Conservation (phyloP, 2,888 invertebrate species). For the Cremastinae sp. region DNA sequence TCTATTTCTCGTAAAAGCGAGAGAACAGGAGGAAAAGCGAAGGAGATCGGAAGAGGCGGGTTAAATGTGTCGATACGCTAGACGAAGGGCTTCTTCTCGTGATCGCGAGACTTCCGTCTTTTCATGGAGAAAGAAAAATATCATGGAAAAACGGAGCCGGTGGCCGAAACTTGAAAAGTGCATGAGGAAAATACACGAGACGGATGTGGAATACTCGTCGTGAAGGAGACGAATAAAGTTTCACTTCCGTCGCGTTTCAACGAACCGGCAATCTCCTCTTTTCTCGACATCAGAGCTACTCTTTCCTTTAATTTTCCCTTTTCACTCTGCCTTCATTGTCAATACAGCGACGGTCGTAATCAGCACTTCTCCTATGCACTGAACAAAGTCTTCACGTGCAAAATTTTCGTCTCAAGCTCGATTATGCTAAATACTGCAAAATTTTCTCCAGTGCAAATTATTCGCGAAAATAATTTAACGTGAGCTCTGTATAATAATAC, state of each 20-base stretch:
- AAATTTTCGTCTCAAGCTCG: too few relatives aligned
- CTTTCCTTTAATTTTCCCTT: constrained; percentile 4
- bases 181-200: constrained; percentile 4
- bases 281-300: constrained; percentile 36
- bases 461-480: too few relatives aligned
- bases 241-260: constrained; percentile 55
- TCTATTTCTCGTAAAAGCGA: background rate
- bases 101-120: constrained; percentile 14
- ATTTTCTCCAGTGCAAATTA: too few relatives aligned
- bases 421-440: too few relatives aligned
- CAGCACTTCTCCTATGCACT: too few relatives aligned
- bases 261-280: constrained; percentile 30
- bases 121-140: constrained; percentile 47
- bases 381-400: too few relatives aligned
- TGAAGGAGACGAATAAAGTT: constrained; percentile 21
- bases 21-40: constrained; percentile 32
- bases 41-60: constrained; percentile 17
- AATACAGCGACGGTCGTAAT: too few relatives aligned
- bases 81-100: constrained; percentile 19
- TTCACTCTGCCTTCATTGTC: background rate
- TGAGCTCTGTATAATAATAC: too few relatives aligned
- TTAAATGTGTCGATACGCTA: constrained; percentile 27
- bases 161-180: background rate
- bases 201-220: constrained; percentile 22
- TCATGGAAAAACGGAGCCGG: constrained; percentile 8